phyloP scores from a whole-genome alignment of 1,140 invertebrate genomes.

The Globodera ellingtonae region DNA sequence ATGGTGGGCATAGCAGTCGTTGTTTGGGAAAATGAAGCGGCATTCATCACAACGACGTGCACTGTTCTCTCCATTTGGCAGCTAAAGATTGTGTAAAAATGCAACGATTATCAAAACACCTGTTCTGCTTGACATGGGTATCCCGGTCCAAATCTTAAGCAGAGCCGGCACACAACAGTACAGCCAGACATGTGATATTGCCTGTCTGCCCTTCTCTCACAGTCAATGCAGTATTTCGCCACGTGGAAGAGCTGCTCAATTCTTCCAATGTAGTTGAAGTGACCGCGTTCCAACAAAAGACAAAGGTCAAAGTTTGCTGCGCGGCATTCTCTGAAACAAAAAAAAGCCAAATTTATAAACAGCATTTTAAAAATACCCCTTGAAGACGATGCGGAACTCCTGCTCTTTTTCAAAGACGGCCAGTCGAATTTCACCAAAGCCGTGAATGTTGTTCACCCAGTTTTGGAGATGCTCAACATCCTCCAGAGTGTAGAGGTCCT shows the following conservation, averaged over 20 bases:
- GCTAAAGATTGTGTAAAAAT: neutral
- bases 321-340: neutral
- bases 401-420: too few species aligned
- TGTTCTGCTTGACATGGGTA: neutral
- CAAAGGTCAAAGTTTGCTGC: neutral
- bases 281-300: neutral
- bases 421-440: too few species aligned
- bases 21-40: conserved; percentile 11
- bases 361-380: too few species aligned
- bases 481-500: too few species aligned
- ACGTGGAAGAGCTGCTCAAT: neutral
- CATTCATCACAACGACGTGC: neutral
- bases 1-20: neutral
- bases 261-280: conserved; percentile 2
- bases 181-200: neutral
- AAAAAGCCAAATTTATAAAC: too few species aligned
- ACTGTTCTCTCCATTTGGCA: neutral
- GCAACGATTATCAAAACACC: neutral
- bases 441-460: too few species aligned
- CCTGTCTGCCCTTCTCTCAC: neutral
- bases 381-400: too few species aligned
- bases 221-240: neutral
- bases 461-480: too few species aligned
- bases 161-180: neutral
- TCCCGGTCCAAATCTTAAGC: neutral